Evolutionary conservation across 2,888 invertebrate genomes (phyloP), one percentile per base, ranked within the genome.

Genomic region (Brachyptera putata): DNA sequence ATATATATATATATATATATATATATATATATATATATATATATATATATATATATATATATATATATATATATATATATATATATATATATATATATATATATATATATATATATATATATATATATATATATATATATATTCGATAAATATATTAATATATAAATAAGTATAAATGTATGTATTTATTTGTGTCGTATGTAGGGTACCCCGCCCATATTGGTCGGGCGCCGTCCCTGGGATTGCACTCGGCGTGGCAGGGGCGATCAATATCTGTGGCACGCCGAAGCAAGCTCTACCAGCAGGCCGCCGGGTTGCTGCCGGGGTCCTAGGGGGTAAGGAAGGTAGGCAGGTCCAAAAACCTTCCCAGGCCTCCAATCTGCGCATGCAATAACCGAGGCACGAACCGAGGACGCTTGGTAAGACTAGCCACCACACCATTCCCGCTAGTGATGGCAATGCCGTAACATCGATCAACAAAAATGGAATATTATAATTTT

Each of bases 161-260:
- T 30, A 30, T 11, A 30, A 30, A 43, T 16, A 21, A 21, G 18
- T n/a, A 49, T 16, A 13, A 26, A 50, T 30, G 16, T 9, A 50
- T 34, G 34, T 26, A 18, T n/a, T 30, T 30, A 16, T 18, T 50
- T 16, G n/a, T 26, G 26, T 30, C 34, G 30, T 50, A 50, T 50
- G 30, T 34, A 50, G 50, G 30, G 34, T 36, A 53, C 53, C 53
- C 53, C 53, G 36, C 53, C 53, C 53, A 53, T 36, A n/a, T 50
- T 21, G 21, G 50, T 50, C 50, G 50, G 50, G 21, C 3, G 21
- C 36, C 53, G 53, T 53, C 53, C 53, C 53, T 36, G 53, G 53
- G 53, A 21, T 30, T 5, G 5, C 30, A 24, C 46, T 46, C 22
- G 22, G 21, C 7, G 18, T 46, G 46, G 16, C 13, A 50, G 25